Base-by-base conservation (phyloP, 2,113 vertebrate species). In the Triplophysa siluroides region DNA sequence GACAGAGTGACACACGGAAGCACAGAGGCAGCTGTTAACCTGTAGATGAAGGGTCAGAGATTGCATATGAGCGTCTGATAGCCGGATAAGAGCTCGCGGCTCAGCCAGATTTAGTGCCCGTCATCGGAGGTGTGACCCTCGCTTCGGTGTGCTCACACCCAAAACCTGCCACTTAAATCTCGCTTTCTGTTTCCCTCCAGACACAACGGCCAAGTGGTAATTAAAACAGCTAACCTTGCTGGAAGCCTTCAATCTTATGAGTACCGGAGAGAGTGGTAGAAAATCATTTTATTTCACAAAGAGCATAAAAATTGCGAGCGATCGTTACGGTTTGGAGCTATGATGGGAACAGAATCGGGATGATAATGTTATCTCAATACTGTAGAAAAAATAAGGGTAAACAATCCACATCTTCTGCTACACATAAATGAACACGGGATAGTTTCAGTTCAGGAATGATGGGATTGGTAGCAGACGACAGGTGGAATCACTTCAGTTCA, bases 221-320 rank as follows among this genome's bases (percentile, higher is more conserved):
- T 86, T 83, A 81, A 80, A 79, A 56, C 24, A 62, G 54, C 47
- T 86, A 78, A 86, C 83, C 80, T 82, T 80, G 75, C 63, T 81
- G 50, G 66, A 62, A 79, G 78, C 63, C 24, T 67, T 41, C 45
- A 19, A 78, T 77, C 79, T 72, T 72, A 29, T 61, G 70, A 81
- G 65, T 72, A 64, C 29, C 60, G n/a, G 21, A 78, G 33, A 58
- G 63, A 60, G 24, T 41, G 11, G 9, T 56, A 8, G 52, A 60
- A 71, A 66, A 47, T 71, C 16, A 29, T 84, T 72, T 66, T 67
- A 52, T 43, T 33, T 63, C 69, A 73, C 33, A 73, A 58, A 73
- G 52, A 73, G 54, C 33, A 1, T 14, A 58, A 24, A 38, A 21
- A 60, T 23, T 23, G n/a, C 19, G 38, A n/a, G 38, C 14, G 2